phyloP scores from a whole-genome alignment of 1,140 invertebrate genomes.

The Dendrolimus kikuchii region DNA sequence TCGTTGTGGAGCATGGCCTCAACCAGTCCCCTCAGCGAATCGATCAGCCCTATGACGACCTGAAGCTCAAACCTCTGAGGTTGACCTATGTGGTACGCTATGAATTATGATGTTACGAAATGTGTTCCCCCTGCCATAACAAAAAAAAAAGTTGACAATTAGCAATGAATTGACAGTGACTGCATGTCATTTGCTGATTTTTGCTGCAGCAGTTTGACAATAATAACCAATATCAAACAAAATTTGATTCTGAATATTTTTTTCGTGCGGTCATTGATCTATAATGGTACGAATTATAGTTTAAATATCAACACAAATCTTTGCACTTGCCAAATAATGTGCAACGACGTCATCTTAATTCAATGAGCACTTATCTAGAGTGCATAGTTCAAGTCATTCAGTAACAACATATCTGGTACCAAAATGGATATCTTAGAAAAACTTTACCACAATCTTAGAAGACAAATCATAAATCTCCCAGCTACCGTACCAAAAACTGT shows the following conservation, averaged over 20 bases:
- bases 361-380: constrained; percentile 19
- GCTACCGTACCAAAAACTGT: constrained; percentile 40
- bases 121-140: no score
- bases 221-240: no score
- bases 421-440: constrained; percentile 61
- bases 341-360: constrained; percentile 39
- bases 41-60: no score
- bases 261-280: constrained; percentile 7
- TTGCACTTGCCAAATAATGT: constrained; percentile 62
- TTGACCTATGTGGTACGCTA: no score
- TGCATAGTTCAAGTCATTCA: constrained; percentile 7
- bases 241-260: not conserved
- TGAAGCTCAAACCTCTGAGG: no score
- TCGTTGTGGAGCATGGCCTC: no score
- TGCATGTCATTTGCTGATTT: no score
- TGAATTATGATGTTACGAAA: no score
- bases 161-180: no score
- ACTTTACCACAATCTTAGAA: constrained; percentile 39
- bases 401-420: not conserved
- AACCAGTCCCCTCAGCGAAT: no score
- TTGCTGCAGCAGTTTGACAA: no score
- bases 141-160: no score
- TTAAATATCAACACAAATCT: constrained; percentile 35
- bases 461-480: constrained; percentile 38
- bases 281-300: constrained; percentile 28